Conservation (phyloP, 2,888 invertebrate genomes). For the Elysia crispata region DNA sequence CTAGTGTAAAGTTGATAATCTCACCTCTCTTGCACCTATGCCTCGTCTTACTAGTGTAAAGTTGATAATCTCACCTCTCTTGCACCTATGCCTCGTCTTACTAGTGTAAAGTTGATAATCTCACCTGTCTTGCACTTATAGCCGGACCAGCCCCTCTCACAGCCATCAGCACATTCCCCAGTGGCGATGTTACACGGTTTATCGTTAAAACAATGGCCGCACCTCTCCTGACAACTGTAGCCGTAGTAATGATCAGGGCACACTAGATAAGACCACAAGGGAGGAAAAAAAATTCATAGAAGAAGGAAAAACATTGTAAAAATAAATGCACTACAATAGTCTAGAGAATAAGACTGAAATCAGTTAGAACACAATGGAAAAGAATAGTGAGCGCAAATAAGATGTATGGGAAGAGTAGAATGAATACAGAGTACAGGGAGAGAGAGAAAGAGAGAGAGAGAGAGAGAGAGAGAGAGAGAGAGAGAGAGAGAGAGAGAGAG, state of each 20-base stretch:
- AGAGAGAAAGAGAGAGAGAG: slow-evolving; percentile 7
- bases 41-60: too few relatives aligned
- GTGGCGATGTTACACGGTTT: slow-evolving; percentile 55
- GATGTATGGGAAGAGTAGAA: too few relatives aligned
- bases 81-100: too few relatives aligned
- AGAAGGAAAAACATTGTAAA: too few relatives aligned
- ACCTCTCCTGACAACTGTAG: slow-evolving; percentile 54
- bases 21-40: not conserved
- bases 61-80: too few relatives aligned
- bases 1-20: not conserved
- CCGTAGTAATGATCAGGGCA: slow-evolving; percentile 60
- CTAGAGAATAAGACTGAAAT: too few relatives aligned
- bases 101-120: not conserved
- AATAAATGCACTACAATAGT: too few relatives aligned
- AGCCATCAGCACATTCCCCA: slow-evolving; percentile 48
- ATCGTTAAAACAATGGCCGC: slow-evolving; percentile 61
- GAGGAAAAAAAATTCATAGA: not conserved
- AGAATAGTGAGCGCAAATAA: too few relatives aligned
- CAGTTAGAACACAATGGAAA: too few relatives aligned
- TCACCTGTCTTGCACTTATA: slow-evolving; percentile 52
- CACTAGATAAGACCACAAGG: slow-evolving; percentile 49
- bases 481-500: slow-evolving; percentile 31
- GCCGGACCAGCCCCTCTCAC: slow-evolving; percentile 51
- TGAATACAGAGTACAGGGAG: not conserved
- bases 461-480: slow-evolving; percentile 12